A percentile compares a stretch with the other conserved stretches of the same genome.
Conservation (phyloP, 2,888 invertebrate species). For the Rhagophthalmus giganteus region DNA sequence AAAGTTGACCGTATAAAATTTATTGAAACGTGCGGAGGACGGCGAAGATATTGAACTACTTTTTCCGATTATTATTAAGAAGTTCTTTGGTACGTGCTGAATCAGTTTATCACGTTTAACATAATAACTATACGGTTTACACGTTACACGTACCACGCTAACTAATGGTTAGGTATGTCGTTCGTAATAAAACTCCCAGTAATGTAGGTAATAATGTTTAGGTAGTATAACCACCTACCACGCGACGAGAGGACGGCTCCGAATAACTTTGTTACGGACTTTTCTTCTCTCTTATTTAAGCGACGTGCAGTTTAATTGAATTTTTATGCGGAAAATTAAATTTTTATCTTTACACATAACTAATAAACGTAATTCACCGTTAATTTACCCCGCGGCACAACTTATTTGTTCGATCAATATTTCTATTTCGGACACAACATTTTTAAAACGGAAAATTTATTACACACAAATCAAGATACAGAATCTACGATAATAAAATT, state of each 20-base stretch:
- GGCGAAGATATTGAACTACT: too few species aligned
- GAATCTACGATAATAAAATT: not conserved
- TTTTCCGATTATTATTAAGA: too few species aligned
- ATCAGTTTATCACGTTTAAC: slow-evolving; percentile 13
- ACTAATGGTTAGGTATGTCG: not conserved
- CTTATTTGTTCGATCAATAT: not conserved
- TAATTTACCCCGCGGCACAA: not conserved
- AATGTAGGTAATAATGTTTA: not conserved
- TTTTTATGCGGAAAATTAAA: too few species aligned
- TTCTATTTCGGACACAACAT: not conserved
- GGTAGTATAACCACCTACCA: not conserved
- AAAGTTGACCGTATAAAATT: too few species aligned
- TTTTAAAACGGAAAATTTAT: not conserved
- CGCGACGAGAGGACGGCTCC: too few species aligned
- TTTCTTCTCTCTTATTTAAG: too few species aligned
- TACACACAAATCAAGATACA: not conserved
- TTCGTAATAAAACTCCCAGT: not conserved
- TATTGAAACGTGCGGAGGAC: too few species aligned
- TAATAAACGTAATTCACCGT: not conserved
- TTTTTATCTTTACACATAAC: not conserved
- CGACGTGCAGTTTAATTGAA: too few species aligned
- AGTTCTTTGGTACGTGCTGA: slow-evolving; percentile 5
- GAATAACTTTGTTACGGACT: too few species aligned
- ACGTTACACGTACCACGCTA: too few species aligned
- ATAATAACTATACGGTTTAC: slow-evolving; percentile 8